A percentile compares a stretch with the other conserved stretches of the same genome.
Evolutionary conservation across 2,888 invertebrate species (phyloP).

Genomic region (Mystacides longicornis): DNA sequence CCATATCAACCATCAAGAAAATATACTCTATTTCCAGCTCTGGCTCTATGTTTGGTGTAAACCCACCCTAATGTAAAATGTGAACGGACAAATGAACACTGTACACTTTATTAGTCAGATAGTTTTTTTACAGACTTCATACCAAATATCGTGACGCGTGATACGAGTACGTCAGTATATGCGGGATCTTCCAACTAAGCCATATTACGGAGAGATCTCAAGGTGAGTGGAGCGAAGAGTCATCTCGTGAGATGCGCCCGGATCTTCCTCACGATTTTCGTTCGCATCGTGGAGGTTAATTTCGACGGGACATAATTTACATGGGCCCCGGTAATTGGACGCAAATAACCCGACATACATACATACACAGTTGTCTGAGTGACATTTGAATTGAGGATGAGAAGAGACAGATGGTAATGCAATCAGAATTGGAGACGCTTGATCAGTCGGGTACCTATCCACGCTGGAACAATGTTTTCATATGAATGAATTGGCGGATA

Average conservation of each 20-base stretch:
- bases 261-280: slow-evolving; percentile 15
- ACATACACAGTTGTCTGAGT: neutral
- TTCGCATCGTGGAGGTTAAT: slow-evolving; percentile 9
- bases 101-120: too few relatives aligned
- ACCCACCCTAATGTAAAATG: too few relatives aligned
- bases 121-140: too few relatives aligned
- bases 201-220: too few relatives aligned
- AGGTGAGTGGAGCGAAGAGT: neutral
- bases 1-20: too few relatives aligned
- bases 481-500: neutral
- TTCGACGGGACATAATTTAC: slow-evolving; percentile 19
- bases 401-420: neutral
- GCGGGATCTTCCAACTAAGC: too few relatives aligned
- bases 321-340: slow-evolving; percentile 13
- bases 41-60: too few relatives aligned
- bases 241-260: slow-evolving; percentile 13
- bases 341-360: neutral
- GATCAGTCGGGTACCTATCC: too few relatives aligned
- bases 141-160: too few relatives aligned
- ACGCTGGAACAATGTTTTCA: neutral
- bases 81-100: too few relatives aligned
- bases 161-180: too few relatives aligned
- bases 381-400: neutral
- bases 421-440: neutral
- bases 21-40: too few relatives aligned